Conservation (phyloP, 2,888 invertebrate genomes). For the Fragum sueziense region DNA sequence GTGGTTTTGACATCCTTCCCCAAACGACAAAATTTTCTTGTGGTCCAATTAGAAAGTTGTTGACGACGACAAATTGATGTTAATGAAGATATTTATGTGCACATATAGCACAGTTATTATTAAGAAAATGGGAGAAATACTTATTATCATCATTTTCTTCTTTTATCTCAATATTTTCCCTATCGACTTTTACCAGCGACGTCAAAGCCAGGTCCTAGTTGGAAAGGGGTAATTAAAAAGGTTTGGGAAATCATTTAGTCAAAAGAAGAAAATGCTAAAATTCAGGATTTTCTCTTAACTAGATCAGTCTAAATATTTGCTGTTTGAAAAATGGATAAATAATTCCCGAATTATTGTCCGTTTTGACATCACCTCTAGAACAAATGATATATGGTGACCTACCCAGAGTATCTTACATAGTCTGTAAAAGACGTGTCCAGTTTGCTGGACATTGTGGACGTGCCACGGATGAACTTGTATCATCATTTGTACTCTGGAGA, state of each 20-base stretch:
- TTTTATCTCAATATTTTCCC: neutral
- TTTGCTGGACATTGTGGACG: too few species aligned
- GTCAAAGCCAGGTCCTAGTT: neutral
- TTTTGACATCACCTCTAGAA: neutral
- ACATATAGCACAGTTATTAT: neutral
- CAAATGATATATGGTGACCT: neutral
- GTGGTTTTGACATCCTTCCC: too few species aligned
- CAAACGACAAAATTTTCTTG: neutral
- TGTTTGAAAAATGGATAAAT: neutral
- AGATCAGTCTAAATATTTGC: neutral
- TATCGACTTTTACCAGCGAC: neutral
- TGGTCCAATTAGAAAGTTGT: neutral
- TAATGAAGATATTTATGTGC: neutral
- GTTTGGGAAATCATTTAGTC: neutral
- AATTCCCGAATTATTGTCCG: neutral
- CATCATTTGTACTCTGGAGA: too few species aligned
- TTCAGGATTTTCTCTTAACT: neutral
- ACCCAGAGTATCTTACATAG: too few species aligned
- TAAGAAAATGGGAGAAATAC: neutral
- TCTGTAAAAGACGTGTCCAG: too few species aligned
- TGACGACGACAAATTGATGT: too few species aligned
- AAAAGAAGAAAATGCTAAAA: neutral
- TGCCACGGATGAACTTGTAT: too few species aligned
- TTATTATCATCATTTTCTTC: neutral
- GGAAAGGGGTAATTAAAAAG: neutral